Percentiles rank a stretch among this genome's conserved stretches.
phyloP scores from a whole-genome alignment of 2,888 invertebrate genomes.

The Eristalinus aeneus region DNA sequence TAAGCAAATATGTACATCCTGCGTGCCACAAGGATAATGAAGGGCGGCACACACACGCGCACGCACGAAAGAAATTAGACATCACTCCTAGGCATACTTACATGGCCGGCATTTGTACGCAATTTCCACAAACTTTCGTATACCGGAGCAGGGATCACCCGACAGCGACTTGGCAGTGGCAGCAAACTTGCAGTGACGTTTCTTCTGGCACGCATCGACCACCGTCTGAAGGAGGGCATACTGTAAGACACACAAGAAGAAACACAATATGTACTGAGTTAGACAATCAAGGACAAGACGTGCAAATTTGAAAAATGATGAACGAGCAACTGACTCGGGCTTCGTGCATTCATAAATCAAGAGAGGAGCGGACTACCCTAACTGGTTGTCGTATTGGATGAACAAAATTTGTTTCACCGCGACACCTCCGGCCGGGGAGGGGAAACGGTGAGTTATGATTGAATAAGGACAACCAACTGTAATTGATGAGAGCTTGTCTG shows the following conservation, averaged over 20 bases:
- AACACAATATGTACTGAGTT: neutral
- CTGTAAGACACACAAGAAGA: constrained; percentile 81
- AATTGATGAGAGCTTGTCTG: neutral
- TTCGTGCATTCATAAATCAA: constrained; percentile 17
- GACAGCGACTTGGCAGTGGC: constrained; percentile 91
- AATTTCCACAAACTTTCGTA: constrained; percentile 96
- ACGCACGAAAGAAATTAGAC: neutral
- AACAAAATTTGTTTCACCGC: constrained; percentile 18
- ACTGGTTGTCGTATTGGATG: constrained; percentile 29
- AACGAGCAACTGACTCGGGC: neutral
- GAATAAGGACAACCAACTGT: neutral
- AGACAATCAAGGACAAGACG: neutral
- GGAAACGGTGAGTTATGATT: neutral
- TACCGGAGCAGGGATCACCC: constrained; percentile 95
- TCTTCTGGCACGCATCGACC: constrained; percentile 96
- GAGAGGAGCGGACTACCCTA: neutral
- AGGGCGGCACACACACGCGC: neutral
- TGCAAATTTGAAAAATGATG: neutral
- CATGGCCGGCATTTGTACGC: constrained; percentile 98
- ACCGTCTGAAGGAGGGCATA: constrained; percentile 96
- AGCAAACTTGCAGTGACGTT: constrained; percentile 93
- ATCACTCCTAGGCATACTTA: constrained; percentile 83
- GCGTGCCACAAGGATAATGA: constrained; percentile 33
- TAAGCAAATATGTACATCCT: constrained; percentile 44
- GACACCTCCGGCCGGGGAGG: neutral